Conservation (phyloP, 2,797 vertebrate genomes). For the Peromyscus aztecus region DNA sequence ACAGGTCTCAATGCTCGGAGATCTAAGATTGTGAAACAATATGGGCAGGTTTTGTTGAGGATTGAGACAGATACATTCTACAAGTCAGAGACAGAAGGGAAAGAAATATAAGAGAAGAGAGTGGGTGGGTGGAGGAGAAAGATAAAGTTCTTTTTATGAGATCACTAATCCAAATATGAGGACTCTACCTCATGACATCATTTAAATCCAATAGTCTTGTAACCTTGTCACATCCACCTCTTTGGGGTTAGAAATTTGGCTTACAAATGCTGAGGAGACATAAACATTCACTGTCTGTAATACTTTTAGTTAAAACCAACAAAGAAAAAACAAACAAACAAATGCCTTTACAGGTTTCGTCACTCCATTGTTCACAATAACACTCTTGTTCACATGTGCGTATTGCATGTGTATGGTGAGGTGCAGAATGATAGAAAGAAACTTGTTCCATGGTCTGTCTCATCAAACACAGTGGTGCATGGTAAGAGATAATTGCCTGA, state of each 20-base stretch:
- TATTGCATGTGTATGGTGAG: background rate
- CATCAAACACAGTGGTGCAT: background rate
- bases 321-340: background rate
- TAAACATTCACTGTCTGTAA: background rate
- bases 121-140: background rate
- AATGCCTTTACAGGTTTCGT: background rate
- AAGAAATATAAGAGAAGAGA: background rate
- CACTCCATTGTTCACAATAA: background rate
- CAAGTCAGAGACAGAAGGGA: accelerated
- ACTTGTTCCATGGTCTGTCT: background rate
- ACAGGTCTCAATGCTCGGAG: background rate
- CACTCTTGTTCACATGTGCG: background rate
- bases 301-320: background rate
- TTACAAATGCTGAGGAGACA: background rate
- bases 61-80: background rate
- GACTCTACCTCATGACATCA: background rate
- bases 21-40: background rate
- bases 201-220: background rate
- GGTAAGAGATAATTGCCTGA: background rate
- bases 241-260: background rate
- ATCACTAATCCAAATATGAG: background rate
- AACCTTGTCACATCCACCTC: background rate
- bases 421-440: background rate
- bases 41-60: background rate
- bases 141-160: background rate